A percentile compares a stretch with the other conserved stretches of the same genome.
Conservation (phyloP, 2,113 vertebrate species). For the Ifrita kowaldi region DNA sequence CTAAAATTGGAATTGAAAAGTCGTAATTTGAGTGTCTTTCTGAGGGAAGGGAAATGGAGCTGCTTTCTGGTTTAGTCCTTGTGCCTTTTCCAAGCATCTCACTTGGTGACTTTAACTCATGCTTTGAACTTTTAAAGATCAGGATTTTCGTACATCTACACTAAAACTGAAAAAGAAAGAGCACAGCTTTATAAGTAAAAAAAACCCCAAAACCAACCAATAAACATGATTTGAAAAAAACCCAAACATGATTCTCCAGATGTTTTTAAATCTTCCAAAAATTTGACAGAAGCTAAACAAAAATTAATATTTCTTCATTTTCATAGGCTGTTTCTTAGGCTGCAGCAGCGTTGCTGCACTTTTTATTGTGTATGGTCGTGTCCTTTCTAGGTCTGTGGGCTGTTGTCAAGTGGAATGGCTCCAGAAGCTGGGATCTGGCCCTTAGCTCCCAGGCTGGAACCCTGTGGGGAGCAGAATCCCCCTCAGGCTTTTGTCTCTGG, state of each 20-base stretch:
- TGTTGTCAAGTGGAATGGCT: neutral
- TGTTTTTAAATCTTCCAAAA: neutral
- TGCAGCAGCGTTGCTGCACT: neutral
- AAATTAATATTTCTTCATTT: neutral
- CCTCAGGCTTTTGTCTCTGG: neutral
- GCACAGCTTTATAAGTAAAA: neutral
- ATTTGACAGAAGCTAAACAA: neutral
- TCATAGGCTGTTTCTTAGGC: neutral
- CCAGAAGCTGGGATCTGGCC: neutral
- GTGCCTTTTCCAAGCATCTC: neutral
- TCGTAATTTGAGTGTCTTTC: neutral
- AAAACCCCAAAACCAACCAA: neutral
- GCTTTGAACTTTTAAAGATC: neutral
- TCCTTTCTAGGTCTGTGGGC: neutral
- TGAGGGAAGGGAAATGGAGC: neutral
- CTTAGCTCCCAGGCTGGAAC: neutral
- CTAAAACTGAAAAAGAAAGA: neutral
- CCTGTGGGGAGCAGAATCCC: neutral
- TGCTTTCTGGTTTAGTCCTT: neutral
- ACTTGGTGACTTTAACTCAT: neutral
- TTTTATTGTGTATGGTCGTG: neutral
- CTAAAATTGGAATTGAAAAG: neutral
- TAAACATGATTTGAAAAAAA: neutral
- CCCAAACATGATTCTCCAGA: rapidly evolving
- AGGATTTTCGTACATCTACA: neutral